Evolutionary conservation across 2,888 invertebrate species (phyloP).

Genomic region (Mesoligia furuncula): DNA sequence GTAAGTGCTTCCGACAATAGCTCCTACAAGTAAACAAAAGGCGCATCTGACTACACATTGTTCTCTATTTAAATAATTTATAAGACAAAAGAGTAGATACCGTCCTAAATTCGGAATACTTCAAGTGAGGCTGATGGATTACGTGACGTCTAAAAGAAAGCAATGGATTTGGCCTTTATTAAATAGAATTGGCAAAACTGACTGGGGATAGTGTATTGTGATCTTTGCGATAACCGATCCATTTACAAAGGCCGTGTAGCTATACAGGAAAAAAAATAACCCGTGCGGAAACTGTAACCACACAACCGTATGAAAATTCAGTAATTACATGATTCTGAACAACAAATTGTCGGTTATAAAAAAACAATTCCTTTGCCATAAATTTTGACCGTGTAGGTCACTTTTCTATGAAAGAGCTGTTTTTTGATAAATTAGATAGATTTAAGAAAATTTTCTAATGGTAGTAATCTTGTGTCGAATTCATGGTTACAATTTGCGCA

Average conservation of each 20-base stretch:
- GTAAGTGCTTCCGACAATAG: slow-evolving; percentile 84
- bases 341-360: no score
- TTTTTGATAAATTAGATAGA: no score
- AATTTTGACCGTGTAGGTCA: no score
- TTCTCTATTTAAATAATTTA: slow-evolving; percentile 78
- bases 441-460: no score
- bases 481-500: no score
- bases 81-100: slow-evolving; percentile 76
- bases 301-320: no score
- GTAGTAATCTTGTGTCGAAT: no score
- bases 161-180: not conserved
- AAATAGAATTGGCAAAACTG: slow-evolving; percentile 11
- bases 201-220: not conserved
- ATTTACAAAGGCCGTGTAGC: not conserved
- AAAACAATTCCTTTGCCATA: no score
- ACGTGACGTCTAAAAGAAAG: slow-evolving; percentile 38
- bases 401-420: no score
- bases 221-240: not conserved
- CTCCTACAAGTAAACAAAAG: slow-evolving; percentile 82
- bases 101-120: slow-evolving; percentile 57
- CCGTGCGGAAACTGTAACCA: no score
- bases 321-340: no score
- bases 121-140: slow-evolving; percentile 32
- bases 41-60: slow-evolving; percentile 77
- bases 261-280: no score